A percentile compares a stretch with the other conserved stretches of the same genome.
These are phyloP conservation scores for Ammodytes dubius DNA, from an alignment of 2,113 vertebrate genomes.

Conservation along the genomic window DNA sequence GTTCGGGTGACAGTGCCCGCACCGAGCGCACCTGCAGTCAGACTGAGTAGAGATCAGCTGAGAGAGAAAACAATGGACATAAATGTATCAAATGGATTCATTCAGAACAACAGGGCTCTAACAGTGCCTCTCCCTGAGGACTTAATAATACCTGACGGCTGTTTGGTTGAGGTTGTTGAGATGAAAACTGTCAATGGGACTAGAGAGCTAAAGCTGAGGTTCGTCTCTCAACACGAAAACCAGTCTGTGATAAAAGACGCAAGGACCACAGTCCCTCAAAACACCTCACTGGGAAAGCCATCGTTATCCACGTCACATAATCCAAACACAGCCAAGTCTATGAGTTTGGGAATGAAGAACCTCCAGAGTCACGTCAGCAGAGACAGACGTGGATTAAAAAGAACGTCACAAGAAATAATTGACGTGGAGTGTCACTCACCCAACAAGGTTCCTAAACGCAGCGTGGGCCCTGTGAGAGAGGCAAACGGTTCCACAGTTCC, in stretches of 20 bases:
- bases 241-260: conserved; percentile 65
- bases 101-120: conserved; percentile 89
- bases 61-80: conserved; percentile 60
- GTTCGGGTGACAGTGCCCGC: conserved; percentile 61
- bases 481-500: conserved; percentile 36
- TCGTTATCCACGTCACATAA: conserved; percentile 59
- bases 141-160: conserved; percentile 91
- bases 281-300: conserved; percentile 48
- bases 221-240: conserved; percentile 86
- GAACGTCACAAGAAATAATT: conserved; percentile 61
- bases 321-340: conserved; percentile 45
- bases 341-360: conserved; percentile 47
- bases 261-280: conserved; percentile 40
- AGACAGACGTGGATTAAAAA: conserved; percentile 60
- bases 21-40: conserved; percentile 26
- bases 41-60: conserved; percentile 55
- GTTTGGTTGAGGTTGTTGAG: conserved; percentile 93
- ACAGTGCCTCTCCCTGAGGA: conserved; percentile 92
- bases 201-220: conserved; percentile 91
- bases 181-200: conserved; percentile 93
- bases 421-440: conserved; percentile 56
- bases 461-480: conserved; percentile 39
- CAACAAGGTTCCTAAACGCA: conserved; percentile 64
- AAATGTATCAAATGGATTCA: conserved; percentile 71
- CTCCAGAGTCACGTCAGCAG: conserved; percentile 23